phyloP scores from a whole-genome alignment of 2,888 invertebrate species.

The Troglohyphantes excavatus region DNA sequence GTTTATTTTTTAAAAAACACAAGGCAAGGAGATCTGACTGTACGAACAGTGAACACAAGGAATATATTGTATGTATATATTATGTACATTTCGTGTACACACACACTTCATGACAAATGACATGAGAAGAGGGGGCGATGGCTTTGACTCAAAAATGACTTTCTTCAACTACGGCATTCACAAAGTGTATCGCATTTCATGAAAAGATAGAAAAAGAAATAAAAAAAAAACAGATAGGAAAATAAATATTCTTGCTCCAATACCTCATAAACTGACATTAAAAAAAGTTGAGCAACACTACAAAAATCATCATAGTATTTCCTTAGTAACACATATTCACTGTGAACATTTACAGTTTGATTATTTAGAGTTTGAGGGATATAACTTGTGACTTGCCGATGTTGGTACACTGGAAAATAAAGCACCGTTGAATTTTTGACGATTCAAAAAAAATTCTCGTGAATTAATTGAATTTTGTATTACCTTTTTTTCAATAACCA shows the following conservation, averaged over 20 bases:
- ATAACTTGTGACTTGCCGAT: no score
- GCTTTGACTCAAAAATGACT: conserved; percentile 57
- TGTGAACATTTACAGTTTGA: neutral
- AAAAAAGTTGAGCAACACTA: conserved; percentile 59
- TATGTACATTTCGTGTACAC: conserved; percentile 53
- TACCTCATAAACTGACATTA: neutral
- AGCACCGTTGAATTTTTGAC: no score
- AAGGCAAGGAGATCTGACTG: conserved; percentile 76
- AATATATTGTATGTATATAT: conserved; percentile 69
- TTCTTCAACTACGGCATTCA: conserved; percentile 26
- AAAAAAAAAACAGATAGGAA: conserved; percentile 15
- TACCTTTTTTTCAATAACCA: no score
- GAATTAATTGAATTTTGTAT: no score
- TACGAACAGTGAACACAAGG: conserved; percentile 75
- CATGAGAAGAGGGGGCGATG: conserved; percentile 23
- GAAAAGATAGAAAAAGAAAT: neutral
- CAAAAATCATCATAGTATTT: conserved; percentile 6
- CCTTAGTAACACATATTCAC: neutral
- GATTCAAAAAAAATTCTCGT: no score
- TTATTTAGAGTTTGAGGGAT: no score
- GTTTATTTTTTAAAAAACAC: conserved; percentile 76
- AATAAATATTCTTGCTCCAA: neutral
- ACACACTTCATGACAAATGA: conserved; percentile 40
- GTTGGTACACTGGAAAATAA: no score
- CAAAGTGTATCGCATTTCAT: conserved; percentile 23